phyloP scores from a whole-genome alignment of 2,113 vertebrate genomes.

The Marmota flaviventris region DNA sequence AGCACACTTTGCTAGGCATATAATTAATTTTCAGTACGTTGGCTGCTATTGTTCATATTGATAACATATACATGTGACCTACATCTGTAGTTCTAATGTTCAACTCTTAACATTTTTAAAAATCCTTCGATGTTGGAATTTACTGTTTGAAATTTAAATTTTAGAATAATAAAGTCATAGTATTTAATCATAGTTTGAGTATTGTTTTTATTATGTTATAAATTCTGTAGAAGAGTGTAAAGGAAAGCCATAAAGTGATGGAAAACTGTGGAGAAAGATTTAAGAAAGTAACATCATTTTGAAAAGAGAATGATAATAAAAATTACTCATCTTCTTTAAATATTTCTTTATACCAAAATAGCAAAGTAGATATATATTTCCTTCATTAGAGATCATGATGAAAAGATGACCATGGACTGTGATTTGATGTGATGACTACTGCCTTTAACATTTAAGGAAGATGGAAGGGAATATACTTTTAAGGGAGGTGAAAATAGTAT shows the following conservation, averaged over 20 bases:
- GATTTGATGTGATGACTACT: neutral
- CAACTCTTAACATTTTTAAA: neutral
- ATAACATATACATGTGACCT: neutral
- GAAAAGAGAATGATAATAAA: slow-evolving; percentile 24
- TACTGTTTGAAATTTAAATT: neutral
- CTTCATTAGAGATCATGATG: neutral
- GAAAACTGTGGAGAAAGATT: neutral
- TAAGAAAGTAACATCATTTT: neutral
- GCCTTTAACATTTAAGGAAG: slow-evolving; percentile 15
- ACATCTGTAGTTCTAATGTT: neutral
- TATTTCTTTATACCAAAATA: neutral
- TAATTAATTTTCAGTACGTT: neutral
- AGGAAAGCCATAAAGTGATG: neutral
- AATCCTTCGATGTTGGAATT: neutral
- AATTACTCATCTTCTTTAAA: neutral
- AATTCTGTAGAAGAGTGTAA: neutral
- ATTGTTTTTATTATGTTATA: neutral
- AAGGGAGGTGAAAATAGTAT: slow-evolving; percentile 6
- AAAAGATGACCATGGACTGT: neutral
- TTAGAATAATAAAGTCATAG: neutral
- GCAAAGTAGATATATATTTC: neutral
- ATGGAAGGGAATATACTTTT: slow-evolving; percentile 36
- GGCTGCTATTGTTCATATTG: neutral
- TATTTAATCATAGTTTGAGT: neutral
- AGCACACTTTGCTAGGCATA: neutral